Evolutionary conservation across 2,888 invertebrate genomes (phyloP), one percentile per base, ranked within the genome.

Genomic region (Sinotaia quadrata): DNA sequence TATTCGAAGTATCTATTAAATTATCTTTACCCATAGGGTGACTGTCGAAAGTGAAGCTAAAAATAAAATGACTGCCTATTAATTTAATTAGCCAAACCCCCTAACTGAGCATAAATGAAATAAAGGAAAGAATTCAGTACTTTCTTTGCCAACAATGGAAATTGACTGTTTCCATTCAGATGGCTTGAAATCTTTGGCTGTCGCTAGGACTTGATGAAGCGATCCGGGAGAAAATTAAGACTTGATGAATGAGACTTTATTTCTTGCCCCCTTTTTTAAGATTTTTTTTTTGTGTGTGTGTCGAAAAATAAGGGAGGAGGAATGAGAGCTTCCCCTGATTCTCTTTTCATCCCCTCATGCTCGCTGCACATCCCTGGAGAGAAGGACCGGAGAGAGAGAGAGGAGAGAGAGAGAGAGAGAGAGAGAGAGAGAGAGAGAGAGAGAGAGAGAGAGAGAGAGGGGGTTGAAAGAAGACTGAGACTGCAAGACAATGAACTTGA

Each of bases 381-480:
- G 24, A 18, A 49, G 8, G 24, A 24, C n/a, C 8, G 24, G 49
- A 49, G 49, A 18, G 49, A 49, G 49, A 49, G 8, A 49, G 49
- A 49, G 49, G 24, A 18, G 51, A 51, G 51, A 51, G 51, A 51
- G 27, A 58, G 24, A 33, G n/a, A 37, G 24, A 58, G 37, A 37
- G 8, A 37, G 41, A 58, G 37, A 37, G 12, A 37, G 37, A 58
- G 41, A 31, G 31, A 31, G 54, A 54, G 54, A 37, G 7, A 24
- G 27, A 58, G 37, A 58, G 27, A 37, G 57, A 57, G 57, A 57
- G 24, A 34, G 36, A 57, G 57, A 57, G 1, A 57, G 57, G 37
- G n/a, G n/a, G n/a, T n/a, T n/a, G n/a, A n/a, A n/a, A n/a, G n/a
- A n/a, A n/a, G n/a, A n/a, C n/a, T n/a, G n/a, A n/a, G n/a, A n/a